Evolutionary conservation across 2,113 vertebrate species (phyloP).

Genomic region (human (Homo sapiens)): DNA sequence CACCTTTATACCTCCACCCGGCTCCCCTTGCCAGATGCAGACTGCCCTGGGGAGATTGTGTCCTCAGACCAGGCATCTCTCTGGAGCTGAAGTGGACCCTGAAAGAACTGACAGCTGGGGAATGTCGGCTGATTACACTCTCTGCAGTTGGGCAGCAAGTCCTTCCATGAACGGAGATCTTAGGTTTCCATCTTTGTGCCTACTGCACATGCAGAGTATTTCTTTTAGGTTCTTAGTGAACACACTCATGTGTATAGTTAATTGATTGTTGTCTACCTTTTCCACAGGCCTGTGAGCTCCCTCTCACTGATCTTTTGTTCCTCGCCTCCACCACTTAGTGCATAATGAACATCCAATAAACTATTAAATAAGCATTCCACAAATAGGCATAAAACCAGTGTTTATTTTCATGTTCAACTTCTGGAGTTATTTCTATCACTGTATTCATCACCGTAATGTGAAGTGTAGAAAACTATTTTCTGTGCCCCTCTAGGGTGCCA

Average conservation of each 20-base stretch:
- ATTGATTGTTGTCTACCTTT: not conserved
- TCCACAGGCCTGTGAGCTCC: not conserved
- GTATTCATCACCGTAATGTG: not conserved
- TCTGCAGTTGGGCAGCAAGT: not conserved
- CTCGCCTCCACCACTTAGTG: not conserved
- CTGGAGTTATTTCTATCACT: not conserved
- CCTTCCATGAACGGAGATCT: not conserved
- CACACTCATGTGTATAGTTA: not conserved
- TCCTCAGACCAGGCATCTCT: not conserved
- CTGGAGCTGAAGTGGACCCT: not conserved
- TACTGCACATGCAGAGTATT: not conserved
- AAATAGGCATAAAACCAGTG: not conserved
- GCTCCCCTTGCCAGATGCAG: accelerated
- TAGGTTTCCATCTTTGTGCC: not conserved
- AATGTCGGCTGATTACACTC: not conserved
- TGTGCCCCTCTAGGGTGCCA: not conserved
- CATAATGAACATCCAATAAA: too few species aligned
- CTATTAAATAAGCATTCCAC: not conserved
- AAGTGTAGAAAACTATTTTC: not conserved
- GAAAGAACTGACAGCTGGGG: not conserved
- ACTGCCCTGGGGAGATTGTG: not conserved
- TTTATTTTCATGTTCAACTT: not conserved
- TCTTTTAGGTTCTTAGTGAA: not conserved
- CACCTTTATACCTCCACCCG: not conserved
- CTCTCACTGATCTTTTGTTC: not conserved